Conservation (phyloP, 2,888 invertebrate genomes). For the Ariolimax columbianus region DNA sequence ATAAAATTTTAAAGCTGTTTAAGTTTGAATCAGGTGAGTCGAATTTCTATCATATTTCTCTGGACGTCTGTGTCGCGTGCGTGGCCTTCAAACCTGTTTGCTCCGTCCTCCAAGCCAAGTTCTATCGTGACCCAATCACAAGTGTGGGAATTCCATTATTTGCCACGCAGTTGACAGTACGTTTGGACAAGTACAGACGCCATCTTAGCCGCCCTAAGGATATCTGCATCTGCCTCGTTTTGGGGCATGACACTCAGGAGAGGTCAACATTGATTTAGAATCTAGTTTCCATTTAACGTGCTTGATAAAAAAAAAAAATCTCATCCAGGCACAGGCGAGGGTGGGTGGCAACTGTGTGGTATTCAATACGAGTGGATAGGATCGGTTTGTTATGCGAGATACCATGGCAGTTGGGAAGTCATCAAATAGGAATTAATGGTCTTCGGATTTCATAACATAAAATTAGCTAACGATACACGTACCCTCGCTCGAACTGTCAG, state of each 20-base stretch:
- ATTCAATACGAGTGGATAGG: conserved; percentile 21
- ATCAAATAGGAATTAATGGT: conserved; percentile 39
- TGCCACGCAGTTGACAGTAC: conserved; percentile 36
- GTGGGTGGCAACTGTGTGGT: conserved; percentile 37
- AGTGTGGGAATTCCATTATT: conserved; percentile 43
- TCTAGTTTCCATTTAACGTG: conserved; percentile 36
- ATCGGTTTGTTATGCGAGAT: conserved; percentile 18
- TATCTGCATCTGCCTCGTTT: conserved; percentile 32
- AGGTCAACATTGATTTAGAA: conserved; percentile 45
- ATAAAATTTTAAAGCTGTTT: too few relatives aligned
- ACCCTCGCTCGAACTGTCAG: not conserved
- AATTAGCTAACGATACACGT: conserved; percentile 39
- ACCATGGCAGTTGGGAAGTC: not conserved
- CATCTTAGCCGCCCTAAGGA: conserved; percentile 20
- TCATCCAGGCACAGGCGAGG: too few relatives aligned
- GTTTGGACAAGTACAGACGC: conserved; percentile 25
- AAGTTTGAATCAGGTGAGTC: conserved; percentile 34
- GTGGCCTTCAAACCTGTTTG: conserved; percentile 35
- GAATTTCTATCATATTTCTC: conserved; percentile 18
- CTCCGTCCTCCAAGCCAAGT: conserved; percentile 25
- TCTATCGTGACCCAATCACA: conserved; percentile 33
- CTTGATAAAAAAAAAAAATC: conserved; percentile 20
- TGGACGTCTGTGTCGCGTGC: conserved; percentile 9
- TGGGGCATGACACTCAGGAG: conserved; percentile 12
- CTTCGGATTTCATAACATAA: conserved; percentile 30